Percentiles rank a stretch among this genome's conserved stretches.
Evolutionary conservation across 2,797 vertebrate genomes (phyloP).

Genomic region (Muscicapa striata): DNA sequence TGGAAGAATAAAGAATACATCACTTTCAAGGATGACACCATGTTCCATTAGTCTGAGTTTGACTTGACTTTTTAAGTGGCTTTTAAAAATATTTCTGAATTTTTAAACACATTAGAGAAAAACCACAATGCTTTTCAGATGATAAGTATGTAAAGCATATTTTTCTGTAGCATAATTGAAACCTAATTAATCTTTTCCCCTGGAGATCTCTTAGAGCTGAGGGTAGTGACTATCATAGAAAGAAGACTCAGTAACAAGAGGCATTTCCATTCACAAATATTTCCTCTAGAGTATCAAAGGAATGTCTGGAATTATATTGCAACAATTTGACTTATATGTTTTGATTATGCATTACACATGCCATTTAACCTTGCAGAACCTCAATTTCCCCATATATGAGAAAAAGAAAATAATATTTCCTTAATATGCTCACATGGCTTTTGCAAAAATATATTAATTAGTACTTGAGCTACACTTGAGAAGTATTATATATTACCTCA

Average conservation of each 20-base stretch:
- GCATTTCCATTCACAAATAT: conserved; percentile 55
- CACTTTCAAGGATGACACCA: conserved; percentile 68
- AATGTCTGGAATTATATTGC: conserved; percentile 10
- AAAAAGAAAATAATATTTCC: background rate
- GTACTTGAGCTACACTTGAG: background rate
- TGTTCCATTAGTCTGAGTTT: conserved; percentile 78
- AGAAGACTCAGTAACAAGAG: conserved; percentile 41
- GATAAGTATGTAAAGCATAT: conserved; percentile 70
- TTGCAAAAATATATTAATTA: conserved; percentile 20
- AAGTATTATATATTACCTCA: background rate
- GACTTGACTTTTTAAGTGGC: conserved; percentile 79
- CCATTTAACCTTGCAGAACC: conserved; percentile 1
- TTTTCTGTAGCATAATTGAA: conserved; percentile 76
- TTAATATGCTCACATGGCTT: background rate
- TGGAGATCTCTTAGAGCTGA: conserved; percentile 67
- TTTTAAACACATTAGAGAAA: conserved; percentile 81
- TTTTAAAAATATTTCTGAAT: conserved; percentile 82
- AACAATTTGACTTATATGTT: conserved; percentile 10
- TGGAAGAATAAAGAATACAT: conserved; percentile 49
- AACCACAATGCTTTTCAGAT: conserved; percentile 75
- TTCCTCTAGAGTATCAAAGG: conserved; percentile 45
- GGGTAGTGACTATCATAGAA: conserved; percentile 59
- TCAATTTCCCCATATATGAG: background rate
- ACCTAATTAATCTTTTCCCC: conserved; percentile 79
- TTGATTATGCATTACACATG: background rate